Percentiles rank a stretch among this genome's conserved stretches.
phyloP scores from a whole-genome alignment of 2,888 invertebrate species.

The Laspeyria flexula region DNA sequence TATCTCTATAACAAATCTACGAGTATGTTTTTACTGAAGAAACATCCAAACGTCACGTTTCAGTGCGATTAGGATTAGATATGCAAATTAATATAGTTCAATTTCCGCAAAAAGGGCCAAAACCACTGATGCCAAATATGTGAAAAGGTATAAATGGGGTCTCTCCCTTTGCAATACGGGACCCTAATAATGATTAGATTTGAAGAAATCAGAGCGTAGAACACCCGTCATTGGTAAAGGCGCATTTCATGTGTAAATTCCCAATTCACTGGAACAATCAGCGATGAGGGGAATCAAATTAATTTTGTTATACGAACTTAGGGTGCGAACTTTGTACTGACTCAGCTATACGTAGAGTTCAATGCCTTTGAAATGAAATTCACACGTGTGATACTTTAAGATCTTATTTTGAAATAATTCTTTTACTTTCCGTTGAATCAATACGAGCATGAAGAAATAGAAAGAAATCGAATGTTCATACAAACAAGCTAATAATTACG shows the following conservation, averaged over 20 bases:
- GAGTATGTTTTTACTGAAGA: too few species aligned
- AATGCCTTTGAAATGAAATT: not conserved
- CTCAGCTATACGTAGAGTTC: not conserved
- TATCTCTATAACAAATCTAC: too few species aligned
- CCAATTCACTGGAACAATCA: slow-evolving; percentile 22
- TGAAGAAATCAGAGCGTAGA: slow-evolving; percentile 23
- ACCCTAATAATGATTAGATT: slow-evolving; percentile 25
- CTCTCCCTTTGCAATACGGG: not conserved
- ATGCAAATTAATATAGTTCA: too few species aligned
- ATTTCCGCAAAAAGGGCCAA: too few species aligned
- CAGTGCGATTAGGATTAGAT: too few species aligned
- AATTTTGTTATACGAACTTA: slow-evolving; percentile 18
- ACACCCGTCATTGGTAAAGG: slow-evolving; percentile 5
- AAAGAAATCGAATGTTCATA: too few species aligned
- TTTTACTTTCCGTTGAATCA: too few species aligned
- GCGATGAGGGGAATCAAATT: slow-evolving; percentile 31
- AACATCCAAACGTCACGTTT: too few species aligned
- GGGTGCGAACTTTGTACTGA: slow-evolving; percentile 4
- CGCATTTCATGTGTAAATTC: slow-evolving; percentile 13
- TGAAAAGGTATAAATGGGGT: not conserved
- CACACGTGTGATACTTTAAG: not conserved
- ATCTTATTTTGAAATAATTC: too few species aligned
- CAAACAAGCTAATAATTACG: too few species aligned
- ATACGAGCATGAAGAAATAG: too few species aligned
- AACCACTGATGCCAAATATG: too few species aligned